Evolutionary conservation across 2,888 invertebrate species (phyloP).

Genomic region (Spisula solida): DNA sequence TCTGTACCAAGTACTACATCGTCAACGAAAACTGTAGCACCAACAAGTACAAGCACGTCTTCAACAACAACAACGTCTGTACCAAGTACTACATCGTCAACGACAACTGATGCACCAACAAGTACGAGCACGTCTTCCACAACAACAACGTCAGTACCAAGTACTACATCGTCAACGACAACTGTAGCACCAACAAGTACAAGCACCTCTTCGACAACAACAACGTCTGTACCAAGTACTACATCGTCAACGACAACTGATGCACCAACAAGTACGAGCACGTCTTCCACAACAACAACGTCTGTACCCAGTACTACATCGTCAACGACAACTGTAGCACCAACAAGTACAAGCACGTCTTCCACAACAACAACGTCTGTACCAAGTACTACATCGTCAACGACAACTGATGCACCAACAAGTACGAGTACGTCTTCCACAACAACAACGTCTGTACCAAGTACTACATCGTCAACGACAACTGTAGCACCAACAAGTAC

Average conservation of each 20-base stretch:
- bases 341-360: background rate
- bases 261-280: background rate
- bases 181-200: background rate
- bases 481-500: background rate
- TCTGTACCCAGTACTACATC: background rate
- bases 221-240: background rate
- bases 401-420: background rate
- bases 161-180: background rate
- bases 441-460: background rate
- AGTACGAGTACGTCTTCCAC: background rate
- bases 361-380: background rate
- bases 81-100: background rate
- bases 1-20: background rate
- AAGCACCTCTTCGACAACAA: background rate
- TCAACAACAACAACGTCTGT: background rate
- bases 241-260: background rate
- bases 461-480: background rate
- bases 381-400: background rate
- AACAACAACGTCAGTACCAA: conserved; percentile 12
- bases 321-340: background rate
- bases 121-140: background rate
- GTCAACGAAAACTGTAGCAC: background rate
- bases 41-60: background rate
- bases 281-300: background rate
- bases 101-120: conserved; percentile 11